Percentiles rank a stretch among this genome's conserved stretches.
Conservation (phyloP, 2,113 vertebrate genomes). For the Trematomus loennbergii region DNA sequence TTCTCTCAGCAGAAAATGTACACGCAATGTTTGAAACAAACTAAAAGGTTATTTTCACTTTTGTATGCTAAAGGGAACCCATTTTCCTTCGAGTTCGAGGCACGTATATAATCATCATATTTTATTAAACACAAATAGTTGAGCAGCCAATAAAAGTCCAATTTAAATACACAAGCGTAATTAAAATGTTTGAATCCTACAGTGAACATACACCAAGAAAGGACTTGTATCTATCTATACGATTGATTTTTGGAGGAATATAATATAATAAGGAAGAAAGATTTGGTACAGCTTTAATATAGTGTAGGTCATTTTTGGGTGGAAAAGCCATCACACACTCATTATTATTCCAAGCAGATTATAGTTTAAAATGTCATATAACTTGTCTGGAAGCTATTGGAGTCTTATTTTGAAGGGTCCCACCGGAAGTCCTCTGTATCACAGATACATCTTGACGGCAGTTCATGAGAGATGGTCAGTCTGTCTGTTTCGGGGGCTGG, state of each 20-base stretch:
- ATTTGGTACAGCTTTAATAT: no score
- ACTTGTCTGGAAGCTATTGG: no score
- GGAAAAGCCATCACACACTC: background rate
- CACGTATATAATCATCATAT: no score
- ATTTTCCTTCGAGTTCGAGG: no score
- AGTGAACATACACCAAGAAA: background rate
- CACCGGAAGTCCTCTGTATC: background rate
- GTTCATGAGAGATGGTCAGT: conserved; percentile 49
- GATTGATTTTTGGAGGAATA: no score
- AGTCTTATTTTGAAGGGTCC: conserved; percentile 48
- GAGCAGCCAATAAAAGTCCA: no score
- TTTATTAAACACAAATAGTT: no score
- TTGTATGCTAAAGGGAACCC: background rate
- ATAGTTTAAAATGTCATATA: background rate
- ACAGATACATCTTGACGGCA: fast-evolving
- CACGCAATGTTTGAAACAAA: background rate
- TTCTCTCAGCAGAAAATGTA: background rate
- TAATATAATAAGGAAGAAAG: background rate
- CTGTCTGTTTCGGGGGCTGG: conserved; percentile 59
- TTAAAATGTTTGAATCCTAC: no score
- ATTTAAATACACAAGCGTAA: no score
- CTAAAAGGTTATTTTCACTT: background rate
- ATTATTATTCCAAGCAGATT: background rate
- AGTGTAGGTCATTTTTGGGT: no score
- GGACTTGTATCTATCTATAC: background rate